phyloP scores from a whole-genome alignment of 2,113 vertebrate species.

The Rhizomys pruinosus region DNA sequence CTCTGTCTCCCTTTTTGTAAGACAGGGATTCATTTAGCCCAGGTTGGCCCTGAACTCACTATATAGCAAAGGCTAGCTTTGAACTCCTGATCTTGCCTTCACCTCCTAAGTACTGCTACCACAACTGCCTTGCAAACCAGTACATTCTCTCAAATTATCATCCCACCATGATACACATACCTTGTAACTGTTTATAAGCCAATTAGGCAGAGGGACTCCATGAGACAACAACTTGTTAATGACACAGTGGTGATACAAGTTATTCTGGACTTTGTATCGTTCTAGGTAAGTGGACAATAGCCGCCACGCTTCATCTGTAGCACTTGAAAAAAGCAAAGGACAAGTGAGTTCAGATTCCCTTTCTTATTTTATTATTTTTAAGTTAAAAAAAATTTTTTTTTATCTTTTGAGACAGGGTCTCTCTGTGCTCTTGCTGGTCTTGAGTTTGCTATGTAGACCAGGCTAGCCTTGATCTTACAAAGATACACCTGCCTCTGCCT shows the following conservation, averaged over 20 bases:
- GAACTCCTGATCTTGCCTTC: not conserved
- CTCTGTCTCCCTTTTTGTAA: not conserved
- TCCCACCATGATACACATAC: slow-evolving; percentile 76
- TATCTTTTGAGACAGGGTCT: not conserved
- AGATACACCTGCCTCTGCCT: too few species aligned
- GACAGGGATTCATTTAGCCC: not conserved
- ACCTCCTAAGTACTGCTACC: not conserved
- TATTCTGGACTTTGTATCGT: slow-evolving; percentile 89
- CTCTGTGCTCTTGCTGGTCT: too few species aligned
- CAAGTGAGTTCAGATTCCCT: not conserved
- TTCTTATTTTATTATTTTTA: not conserved
- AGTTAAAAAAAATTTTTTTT: too few species aligned
- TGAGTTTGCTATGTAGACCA: not conserved
- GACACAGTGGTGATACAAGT: slow-evolving; percentile 92
- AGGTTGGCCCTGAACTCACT: not conserved
- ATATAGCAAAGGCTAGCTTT: not conserved
- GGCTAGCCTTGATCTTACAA: not conserved
- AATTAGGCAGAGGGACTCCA: slow-evolving; percentile 93
- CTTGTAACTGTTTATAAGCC: slow-evolving; percentile 96
- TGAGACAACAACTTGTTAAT: slow-evolving; percentile 96
- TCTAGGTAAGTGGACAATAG: slow-evolving; percentile 93
- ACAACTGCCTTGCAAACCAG: not conserved
- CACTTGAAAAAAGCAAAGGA: slow-evolving; percentile 84
- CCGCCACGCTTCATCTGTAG: slow-evolving; percentile 96
- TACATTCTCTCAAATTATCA: slow-evolving; percentile 9